A percentile compares a stretch with the other conserved stretches of the same genome.
Conservation (phyloP, 2,797 vertebrate genomes). For the Acanthurus leucopareius region DNA sequence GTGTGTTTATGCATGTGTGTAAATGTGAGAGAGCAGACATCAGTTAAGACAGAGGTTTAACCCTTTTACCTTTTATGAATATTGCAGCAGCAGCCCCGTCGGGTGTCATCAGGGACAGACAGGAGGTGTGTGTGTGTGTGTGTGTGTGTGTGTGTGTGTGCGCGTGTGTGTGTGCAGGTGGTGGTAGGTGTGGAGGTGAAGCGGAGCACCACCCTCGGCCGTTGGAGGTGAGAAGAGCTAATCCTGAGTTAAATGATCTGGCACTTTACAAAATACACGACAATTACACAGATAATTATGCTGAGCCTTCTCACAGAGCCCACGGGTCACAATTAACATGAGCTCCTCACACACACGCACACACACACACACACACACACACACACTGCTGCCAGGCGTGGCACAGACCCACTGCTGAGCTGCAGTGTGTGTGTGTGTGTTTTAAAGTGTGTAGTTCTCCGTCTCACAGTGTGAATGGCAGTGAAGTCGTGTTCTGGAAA, state of each 20-base stretch:
- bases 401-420: constrained; percentile 23
- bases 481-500: background rate
- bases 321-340: constrained; percentile 84
- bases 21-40: background rate
- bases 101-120: constrained; percentile 28
- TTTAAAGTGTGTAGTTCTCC: constrained; percentile 15
- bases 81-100: constrained; percentile 28
- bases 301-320: constrained; percentile 82
- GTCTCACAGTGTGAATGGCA: background rate
- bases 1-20: background rate
- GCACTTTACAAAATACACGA: constrained; percentile 88
- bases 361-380: constrained; percentile 40
- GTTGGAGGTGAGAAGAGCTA: constrained; percentile 86
- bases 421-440: constrained; percentile 13
- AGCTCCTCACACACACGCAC: constrained; percentile 35
- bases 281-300: constrained; percentile 89
- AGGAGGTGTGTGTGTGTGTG: constrained; percentile 16
- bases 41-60: constrained; percentile 38
- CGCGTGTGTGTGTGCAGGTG: constrained; percentile 7
- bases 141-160: constrained; percentile 26
- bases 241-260: constrained; percentile 88
- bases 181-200: background rate
- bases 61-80: constrained; percentile 38
- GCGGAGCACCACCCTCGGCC: constrained; percentile 73
- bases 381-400: constrained; percentile 37